Conservation (phyloP, 2,797 vertebrate genomes). For the Paratrypauchen microcephalus region DNA sequence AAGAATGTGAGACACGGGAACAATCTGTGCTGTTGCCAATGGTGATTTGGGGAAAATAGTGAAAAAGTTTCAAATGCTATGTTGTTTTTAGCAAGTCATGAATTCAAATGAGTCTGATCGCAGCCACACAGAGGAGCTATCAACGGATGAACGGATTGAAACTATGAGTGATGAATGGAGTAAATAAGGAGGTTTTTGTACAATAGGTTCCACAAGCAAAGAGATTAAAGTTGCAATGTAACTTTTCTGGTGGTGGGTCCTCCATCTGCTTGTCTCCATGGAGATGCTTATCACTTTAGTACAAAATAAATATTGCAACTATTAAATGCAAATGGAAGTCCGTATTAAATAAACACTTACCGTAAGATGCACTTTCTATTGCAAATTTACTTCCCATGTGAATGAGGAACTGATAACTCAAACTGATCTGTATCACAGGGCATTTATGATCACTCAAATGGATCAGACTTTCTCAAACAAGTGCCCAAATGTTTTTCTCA, state of each 20-base stretch:
- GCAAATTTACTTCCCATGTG: no score
- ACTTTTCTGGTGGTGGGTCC: not conserved
- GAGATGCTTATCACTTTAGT: not conserved
- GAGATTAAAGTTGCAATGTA: not conserved
- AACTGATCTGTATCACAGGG: no score
- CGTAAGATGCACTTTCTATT: no score
- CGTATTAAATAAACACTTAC: no score
- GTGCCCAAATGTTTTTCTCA: not conserved
- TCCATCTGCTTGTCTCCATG: not conserved
- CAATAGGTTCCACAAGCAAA: not conserved
- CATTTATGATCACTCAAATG: no score
- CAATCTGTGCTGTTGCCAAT: slow-evolving; percentile 5
- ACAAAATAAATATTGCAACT: not conserved
- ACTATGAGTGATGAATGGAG: not conserved
- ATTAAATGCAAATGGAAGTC: not conserved
- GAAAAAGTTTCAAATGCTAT: not conserved
- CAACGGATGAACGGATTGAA: not conserved
- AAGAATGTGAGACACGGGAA: slow-evolving; percentile 1
- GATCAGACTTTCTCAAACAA: no score
- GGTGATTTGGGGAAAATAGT: not conserved
- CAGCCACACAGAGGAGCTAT: not conserved
- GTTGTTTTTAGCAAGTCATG: slow-evolving; percentile 9
- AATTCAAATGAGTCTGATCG: slow-evolving; percentile 6
- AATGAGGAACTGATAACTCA: no score
- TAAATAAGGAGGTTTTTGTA: not conserved